Evolutionary conservation across 2,797 vertebrate genomes (phyloP).

Genomic region (Tragopan temminckii): DNA sequence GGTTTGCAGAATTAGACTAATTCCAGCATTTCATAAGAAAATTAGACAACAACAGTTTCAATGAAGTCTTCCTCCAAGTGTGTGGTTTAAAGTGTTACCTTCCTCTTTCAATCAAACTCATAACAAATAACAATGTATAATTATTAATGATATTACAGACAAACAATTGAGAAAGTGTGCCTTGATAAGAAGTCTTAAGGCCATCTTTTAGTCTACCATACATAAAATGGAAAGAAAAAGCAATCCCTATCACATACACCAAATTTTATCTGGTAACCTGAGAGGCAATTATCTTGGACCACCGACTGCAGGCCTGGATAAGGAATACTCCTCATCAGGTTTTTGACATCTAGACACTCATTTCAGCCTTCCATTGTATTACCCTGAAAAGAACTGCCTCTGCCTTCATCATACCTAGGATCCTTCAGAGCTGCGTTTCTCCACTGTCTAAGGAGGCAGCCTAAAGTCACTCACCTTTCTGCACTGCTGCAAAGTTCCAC

Average conservation of each 20-base stretch:
- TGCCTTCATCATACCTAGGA: neutral
- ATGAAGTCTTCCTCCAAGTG: neutral
- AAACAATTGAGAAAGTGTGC: neutral
- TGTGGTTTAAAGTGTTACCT: neutral
- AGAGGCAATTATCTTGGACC: neutral
- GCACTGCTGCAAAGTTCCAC: rapidly evolving
- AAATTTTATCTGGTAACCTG: neutral
- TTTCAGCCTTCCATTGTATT: neutral
- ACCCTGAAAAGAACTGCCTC: neutral
- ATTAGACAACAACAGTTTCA: neutral
- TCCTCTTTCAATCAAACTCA: neutral
- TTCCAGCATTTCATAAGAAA: conserved; percentile 2
- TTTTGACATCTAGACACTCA: neutral
- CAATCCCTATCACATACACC: neutral
- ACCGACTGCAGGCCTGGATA: rapidly evolving
- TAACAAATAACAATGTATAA: conserved; percentile 15
- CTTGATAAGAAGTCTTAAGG: neutral
- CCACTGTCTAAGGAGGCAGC: neutral
- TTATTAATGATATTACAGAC: neutral
- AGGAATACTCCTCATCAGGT: neutral
- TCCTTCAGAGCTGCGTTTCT: neutral
- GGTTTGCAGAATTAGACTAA: conserved; percentile 3
- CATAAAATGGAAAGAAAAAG: neutral
- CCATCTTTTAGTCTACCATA: neutral
- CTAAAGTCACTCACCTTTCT: neutral